Evolutionary conservation across 1,140 invertebrate species (phyloP), one percentile per base, ranked within the genome.

Genomic region (Drosophila mojavensis): DNA sequence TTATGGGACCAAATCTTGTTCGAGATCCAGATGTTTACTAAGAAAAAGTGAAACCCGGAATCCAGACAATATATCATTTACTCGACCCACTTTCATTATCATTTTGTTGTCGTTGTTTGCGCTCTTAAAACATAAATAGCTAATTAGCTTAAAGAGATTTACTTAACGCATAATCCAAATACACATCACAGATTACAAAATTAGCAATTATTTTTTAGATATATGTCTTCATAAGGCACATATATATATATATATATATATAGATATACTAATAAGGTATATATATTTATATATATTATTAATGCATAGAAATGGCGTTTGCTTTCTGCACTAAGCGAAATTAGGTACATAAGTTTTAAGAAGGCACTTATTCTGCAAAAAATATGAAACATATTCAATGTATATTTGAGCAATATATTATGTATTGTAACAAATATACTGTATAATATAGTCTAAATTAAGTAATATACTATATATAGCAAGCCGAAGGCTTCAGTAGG

Each of bases 21-120:
- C 10, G 33, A 68, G 47, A 24, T 56, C 39, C 59, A 50, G 33
- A 51, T 43, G 15, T 43, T 47, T 15, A 3, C 4, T 36, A 70
- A 63, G 55, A 10, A 56, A 70, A 70, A 70, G 67, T 63, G 67
- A 70, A 70, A 70, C 59, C 67, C 60, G 67, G 67, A 70, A 63
- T 70, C 50, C 26, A 20, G 65, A 11, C 48, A n/a, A 58, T 26
- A 53, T 17, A 10, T 39, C 28, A n/a, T 33, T 30, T 15, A 47
- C 11, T 26, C 63, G 53, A 66, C 63, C 63, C 41, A 58, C 63
- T 56, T 50, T 28, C 28, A 5, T 4, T 2, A 7, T 33, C 9
- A 33, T 33, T 2, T 33, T 33, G 26, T 54, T 54, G n/a, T 47
- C 17, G 43, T 17, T 47, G n/a, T 47, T 47, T 15, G n/a, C 3